Conservation (phyloP, 2,888 invertebrate species). For the Drosophila barbarae region DNA sequence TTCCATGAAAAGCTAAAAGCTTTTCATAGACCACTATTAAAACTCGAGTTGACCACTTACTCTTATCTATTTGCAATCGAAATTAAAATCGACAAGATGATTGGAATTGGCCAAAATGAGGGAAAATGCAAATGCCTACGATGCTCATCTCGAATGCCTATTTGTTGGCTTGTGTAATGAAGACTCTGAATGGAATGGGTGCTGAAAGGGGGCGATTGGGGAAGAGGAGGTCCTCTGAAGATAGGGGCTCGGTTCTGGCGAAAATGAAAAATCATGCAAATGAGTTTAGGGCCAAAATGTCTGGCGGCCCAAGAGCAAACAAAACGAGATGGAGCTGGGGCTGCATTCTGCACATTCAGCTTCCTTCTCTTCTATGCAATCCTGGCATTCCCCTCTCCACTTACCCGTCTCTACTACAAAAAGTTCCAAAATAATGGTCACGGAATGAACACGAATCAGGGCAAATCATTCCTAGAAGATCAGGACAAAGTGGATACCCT, state of each 20-base stretch:
- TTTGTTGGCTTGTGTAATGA: constrained; percentile 44
- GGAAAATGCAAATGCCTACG: constrained; percentile 16
- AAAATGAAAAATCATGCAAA: constrained; percentile 66
- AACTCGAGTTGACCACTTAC: constrained; percentile 17
- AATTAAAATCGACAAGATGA: constrained; percentile 34
- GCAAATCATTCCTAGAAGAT: constrained; percentile 48
- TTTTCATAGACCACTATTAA: constrained; percentile 2
- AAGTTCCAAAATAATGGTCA: constrained; percentile 54
- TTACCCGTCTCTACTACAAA: background rate
- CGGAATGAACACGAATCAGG: constrained; percentile 62
- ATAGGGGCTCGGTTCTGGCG: constrained; percentile 19
- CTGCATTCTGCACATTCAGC: constrained; percentile 29
- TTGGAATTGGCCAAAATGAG: constrained; percentile 24
- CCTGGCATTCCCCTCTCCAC: background rate
- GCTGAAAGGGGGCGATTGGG: background rate
- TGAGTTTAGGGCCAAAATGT: constrained; percentile 58
- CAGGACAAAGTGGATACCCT: background rate
- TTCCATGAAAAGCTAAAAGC: constrained; percentile 1
- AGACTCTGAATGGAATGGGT: constrained; percentile 22
- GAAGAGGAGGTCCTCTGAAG: background rate
- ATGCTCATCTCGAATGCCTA: constrained; percentile 25
- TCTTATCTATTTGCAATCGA: constrained; percentile 12
- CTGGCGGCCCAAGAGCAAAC: constrained; percentile 35
- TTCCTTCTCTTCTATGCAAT: background rate
- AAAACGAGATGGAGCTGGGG: constrained; percentile 1